Conservation (phyloP, 2,113 vertebrate species). For the Hippoglossus stenolepis region DNA sequence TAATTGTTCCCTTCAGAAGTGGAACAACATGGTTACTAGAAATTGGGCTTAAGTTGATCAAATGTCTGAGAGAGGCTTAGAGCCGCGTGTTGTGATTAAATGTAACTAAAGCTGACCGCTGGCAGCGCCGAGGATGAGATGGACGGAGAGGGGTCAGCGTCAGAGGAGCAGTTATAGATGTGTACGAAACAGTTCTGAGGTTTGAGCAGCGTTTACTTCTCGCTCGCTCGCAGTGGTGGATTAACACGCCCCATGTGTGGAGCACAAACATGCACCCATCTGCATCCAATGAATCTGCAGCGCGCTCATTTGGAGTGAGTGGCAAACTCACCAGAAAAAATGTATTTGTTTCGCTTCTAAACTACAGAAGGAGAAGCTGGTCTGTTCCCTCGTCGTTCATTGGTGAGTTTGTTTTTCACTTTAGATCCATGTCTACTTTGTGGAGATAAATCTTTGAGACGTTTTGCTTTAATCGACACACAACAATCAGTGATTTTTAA, state of each 20-base stretch:
- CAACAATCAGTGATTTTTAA: too few species aligned
- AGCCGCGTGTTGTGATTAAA: slow-evolving; percentile 55
- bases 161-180: slow-evolving; percentile 7
- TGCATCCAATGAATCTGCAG: slow-evolving; percentile 64
- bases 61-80: slow-evolving; percentile 33
- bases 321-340: slow-evolving; percentile 36
- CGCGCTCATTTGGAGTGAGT: slow-evolving; percentile 43
- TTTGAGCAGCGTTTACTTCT: slow-evolving; percentile 38
- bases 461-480: slow-evolving; percentile 15
- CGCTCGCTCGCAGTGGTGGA: slow-evolving; percentile 16
- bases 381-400: slow-evolving; percentile 39
- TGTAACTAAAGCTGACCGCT: slow-evolving; percentile 45
- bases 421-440: slow-evolving; percentile 17
- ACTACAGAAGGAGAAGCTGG: slow-evolving; percentile 46
- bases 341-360: slow-evolving; percentile 63
- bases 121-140: slow-evolving; percentile 1
- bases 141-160: neutral
- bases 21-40: slow-evolving; percentile 34
- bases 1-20: slow-evolving; percentile 42
- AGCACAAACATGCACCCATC: slow-evolving; percentile 65
- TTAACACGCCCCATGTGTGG: slow-evolving; percentile 50
- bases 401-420: slow-evolving; percentile 16
- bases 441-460: slow-evolving; percentile 23
- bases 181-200: neutral
- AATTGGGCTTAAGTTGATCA: slow-evolving; percentile 52